Evolutionary conservation across 2,797 vertebrate genomes (phyloP).

Genomic region (Orientallactaga sibirica): DNA sequence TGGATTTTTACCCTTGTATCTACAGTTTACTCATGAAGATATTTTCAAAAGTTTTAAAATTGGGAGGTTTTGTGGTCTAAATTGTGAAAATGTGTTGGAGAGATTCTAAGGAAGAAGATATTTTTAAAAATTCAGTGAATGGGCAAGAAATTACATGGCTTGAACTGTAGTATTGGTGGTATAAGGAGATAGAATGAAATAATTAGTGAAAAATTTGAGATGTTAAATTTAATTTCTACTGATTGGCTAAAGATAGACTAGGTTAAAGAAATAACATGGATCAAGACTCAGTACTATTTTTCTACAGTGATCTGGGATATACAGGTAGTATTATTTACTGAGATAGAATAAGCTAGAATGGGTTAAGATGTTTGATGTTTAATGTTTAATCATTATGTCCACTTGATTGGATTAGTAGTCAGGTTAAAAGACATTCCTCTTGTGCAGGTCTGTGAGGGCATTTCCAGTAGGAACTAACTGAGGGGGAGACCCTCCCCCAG

Average conservation of each 20-base stretch:
- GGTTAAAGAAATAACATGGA: neutral
- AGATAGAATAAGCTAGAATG: neutral
- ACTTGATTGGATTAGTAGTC: no score
- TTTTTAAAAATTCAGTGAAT: neutral
- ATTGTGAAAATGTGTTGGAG: neutral
- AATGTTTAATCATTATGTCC: no score
- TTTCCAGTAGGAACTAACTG: no score
- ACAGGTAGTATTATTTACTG: neutral
- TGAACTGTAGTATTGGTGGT: neutral
- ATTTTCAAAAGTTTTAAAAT: constrained; percentile 6
- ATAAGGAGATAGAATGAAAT: neutral
- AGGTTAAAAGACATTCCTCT: no score
- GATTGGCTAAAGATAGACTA: neutral
- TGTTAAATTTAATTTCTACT: neutral
- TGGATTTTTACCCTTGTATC: neutral
- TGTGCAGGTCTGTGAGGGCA: no score
- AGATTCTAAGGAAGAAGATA: neutral
- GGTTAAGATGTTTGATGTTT: neutral
- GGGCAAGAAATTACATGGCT: neutral
- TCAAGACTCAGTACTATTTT: neutral
- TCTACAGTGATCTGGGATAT: neutral
- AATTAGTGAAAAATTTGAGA: neutral
- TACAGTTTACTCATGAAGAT: neutral
- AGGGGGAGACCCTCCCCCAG: no score
- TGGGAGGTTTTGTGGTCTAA: neutral